Conservation (phyloP, 2,797 vertebrate genomes). For the Sandelia bainsii region DNA sequence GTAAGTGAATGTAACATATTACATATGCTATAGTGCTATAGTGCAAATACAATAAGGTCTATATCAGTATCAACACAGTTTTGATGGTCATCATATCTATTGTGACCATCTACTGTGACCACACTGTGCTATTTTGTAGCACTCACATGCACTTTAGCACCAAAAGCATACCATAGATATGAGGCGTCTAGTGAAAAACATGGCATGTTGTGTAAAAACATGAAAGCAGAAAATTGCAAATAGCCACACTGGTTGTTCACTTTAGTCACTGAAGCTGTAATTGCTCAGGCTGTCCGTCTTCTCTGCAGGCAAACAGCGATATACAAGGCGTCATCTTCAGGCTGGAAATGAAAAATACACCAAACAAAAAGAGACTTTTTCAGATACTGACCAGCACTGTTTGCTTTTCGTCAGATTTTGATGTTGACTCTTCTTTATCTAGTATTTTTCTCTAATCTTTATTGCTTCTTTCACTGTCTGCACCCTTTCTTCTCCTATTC, state of each 20-base stretch:
- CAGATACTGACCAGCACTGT: slow-evolving; percentile 8
- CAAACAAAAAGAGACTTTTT: neutral
- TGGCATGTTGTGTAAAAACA: neutral
- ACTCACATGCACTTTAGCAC: neutral
- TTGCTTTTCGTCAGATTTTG: slow-evolving; percentile 5
- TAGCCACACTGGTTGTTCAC: neutral
- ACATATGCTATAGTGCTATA: neutral
- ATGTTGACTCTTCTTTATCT: slow-evolving; percentile 4
- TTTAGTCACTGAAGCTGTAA: neutral
- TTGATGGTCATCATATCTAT: neutral
- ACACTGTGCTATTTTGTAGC: neutral
- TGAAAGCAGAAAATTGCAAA: slow-evolving; percentile 24
- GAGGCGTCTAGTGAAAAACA: slow-evolving; percentile 4
- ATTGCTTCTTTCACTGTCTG: neutral
- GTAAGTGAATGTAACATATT: too few species aligned
- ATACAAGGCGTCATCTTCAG: neutral
- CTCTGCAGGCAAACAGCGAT: neutral
- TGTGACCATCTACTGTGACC: neutral
- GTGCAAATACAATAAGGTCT: neutral
- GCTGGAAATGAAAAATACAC: neutral
- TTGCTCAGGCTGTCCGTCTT: neutral
- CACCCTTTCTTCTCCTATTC: slow-evolving; percentile 8
- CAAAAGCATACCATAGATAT: neutral
- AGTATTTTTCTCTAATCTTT: slow-evolving; percentile 16
- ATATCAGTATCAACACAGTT: neutral